These are phyloP conservation scores for Strigamia transsilvanica DNA, from an alignment of 2,888 invertebrate species.

Conservation along the genomic window DNA sequence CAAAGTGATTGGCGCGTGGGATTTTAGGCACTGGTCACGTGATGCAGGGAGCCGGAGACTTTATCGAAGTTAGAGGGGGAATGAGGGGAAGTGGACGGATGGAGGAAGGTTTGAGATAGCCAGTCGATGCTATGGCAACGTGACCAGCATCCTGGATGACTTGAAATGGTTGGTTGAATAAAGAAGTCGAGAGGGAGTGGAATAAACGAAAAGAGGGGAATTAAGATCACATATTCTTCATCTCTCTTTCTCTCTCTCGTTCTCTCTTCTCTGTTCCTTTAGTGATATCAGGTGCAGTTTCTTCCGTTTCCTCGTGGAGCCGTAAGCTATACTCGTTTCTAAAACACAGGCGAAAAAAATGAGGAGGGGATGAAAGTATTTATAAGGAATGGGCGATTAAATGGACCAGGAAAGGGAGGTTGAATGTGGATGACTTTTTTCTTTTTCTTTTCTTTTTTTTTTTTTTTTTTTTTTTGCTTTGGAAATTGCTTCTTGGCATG, in stretches of 20 bases:
- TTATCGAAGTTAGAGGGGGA: constrained; percentile 10
- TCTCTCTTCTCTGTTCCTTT: background rate
- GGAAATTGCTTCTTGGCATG: constrained; percentile 49
- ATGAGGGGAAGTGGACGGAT: background rate
- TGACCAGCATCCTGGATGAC: constrained; percentile 36
- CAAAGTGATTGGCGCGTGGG: constrained; percentile 44
- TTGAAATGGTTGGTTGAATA: constrained; percentile 26
- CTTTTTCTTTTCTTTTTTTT: background rate
- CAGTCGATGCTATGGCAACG: constrained; percentile 24
- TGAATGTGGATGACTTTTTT: background rate
- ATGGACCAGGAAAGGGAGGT: constrained; percentile 23
- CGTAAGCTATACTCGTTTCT: constrained; percentile 21
- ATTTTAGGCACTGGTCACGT: constrained; percentile 39
- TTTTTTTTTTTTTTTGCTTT: constrained; percentile 3
- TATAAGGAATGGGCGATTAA: constrained; percentile 36
- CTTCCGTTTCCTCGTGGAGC: constrained; percentile 31
- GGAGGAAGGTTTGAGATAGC: constrained; percentile 30
- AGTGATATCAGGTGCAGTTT: constrained; percentile 14
- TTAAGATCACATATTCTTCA: constrained; percentile 16
- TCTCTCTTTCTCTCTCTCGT: background rate
- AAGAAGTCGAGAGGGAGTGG: constrained; percentile 27
- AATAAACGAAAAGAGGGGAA: constrained; percentile 15
- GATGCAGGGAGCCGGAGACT: background rate
- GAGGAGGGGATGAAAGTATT: constrained; percentile 44
- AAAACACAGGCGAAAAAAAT: constrained; percentile 24